Evolutionary conservation across 2,888 invertebrate genomes (phyloP), one percentile per base, ranked within the genome.

Genomic region (Drosophila anomelani): DNA sequence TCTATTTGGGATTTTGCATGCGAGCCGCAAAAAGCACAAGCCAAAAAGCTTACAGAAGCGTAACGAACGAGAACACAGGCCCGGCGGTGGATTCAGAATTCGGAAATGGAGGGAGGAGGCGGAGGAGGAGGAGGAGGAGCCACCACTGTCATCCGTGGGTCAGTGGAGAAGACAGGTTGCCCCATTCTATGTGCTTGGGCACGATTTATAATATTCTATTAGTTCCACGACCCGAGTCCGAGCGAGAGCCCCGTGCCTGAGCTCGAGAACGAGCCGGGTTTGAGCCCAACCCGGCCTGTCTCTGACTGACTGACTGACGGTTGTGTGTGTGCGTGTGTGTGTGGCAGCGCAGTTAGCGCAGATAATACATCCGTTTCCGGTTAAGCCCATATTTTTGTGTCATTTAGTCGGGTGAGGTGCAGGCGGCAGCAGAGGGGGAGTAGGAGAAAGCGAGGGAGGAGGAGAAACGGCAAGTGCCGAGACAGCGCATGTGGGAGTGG

Each of bases 351-450:
- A 92, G 92, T 92, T 92, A 91, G 92, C 92, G 92, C 92, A 92
- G 92, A 92, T 92, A 92, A 92, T 92, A 92, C 92, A 92, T 92
- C 92, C 92, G 92, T 91, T 92, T 92, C 92, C 92, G 92, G 92
- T 92, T 92, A 92, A 91, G 92, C 92, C 92, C 92, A 92, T 91
- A 89, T 92, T 92, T 90, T 88, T 88, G 88, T 89, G 88, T 85
- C 91, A 89, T 91, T 88, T 89, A 81, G 77, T 68, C 63, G 73
- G 68, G 47, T 4, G 29, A 47, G 47, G 29, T 47, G 47, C 47
- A 47, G 29, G 60, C 29, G 17, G 32, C 13, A 63, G 29, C 15
- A 54, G 49, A 20, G 47, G 60, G 57, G 34, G 49, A 26, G 29
- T 46, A 26, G 34, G 36, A 44, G 17, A 23, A 44, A 56, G 36